Percentiles rank a stretch among this genome's conserved stretches.
Evolutionary conservation across 1,140 invertebrate genomes (phyloP).

Genomic region (Dysdera silvatica): DNA sequence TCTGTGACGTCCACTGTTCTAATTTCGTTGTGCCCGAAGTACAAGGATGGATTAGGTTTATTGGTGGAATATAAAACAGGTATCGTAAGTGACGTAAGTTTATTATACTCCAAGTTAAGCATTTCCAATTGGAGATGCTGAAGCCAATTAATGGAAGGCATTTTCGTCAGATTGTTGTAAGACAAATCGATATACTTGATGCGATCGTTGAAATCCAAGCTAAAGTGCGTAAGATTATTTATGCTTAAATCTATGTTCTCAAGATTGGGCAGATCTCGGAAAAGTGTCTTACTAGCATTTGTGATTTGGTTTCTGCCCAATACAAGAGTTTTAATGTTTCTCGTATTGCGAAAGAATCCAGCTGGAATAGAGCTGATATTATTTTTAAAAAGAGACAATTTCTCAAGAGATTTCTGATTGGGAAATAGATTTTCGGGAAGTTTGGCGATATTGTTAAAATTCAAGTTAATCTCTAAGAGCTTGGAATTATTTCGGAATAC

Average conservation of each 20-base stretch:
- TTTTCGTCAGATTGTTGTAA: conserved; percentile 14
- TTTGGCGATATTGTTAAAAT: conserved; percentile 69
- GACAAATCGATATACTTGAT: conserved; percentile 18
- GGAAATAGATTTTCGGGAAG: conserved; percentile 59
- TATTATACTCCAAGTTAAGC: conserved; percentile 32
- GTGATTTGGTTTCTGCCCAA: conserved; percentile 28
- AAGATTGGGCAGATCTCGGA: conserved; percentile 20
- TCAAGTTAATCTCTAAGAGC: conserved; percentile 61
- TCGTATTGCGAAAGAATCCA: conserved; percentile 20
- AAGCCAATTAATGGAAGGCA: conserved; percentile 30
- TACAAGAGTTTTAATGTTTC: conserved; percentile 27
- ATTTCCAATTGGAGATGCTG: conserved; percentile 25
- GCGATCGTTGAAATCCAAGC: neutral
- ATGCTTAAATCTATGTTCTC: conserved; percentile 27
- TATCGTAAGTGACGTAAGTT: conserved; percentile 26
- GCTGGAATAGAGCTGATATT: conserved; percentile 21
- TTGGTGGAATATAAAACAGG: conserved; percentile 26
- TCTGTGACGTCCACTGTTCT: conserved; percentile 18
- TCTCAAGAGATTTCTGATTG: conserved; percentile 18
- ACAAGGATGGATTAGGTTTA: conserved; percentile 12
- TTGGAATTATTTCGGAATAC: conserved; percentile 38
- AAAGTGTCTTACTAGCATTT: conserved; percentile 15
- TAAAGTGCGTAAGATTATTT: conserved; percentile 29
- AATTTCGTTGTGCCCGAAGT: conserved; percentile 30
- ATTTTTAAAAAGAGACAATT: conserved; percentile 18